Conservation (phyloP, 1,140 invertebrate species). For the Temnothorax curvispinosus region DNA sequence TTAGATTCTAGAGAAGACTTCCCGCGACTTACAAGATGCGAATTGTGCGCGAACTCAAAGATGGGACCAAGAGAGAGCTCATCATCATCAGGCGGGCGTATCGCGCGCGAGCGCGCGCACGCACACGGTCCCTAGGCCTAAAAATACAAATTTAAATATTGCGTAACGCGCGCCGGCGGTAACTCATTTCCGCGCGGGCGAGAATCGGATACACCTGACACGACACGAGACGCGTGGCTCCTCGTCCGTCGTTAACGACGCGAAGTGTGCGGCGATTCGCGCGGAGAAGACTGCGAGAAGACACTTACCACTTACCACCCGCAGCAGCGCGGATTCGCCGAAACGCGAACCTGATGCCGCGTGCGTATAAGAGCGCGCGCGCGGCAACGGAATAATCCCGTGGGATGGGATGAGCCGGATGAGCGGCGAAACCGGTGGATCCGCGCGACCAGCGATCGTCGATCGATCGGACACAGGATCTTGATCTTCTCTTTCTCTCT, state of each 20-base stretch:
- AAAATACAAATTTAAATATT: constrained; percentile 62
- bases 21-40: neutral
- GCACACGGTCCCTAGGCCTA: constrained; percentile 7
- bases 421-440: too few relatives aligned
- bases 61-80: neutral
- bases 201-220: neutral
- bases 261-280: too few relatives aligned
- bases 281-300: too few relatives aligned
- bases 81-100: neutral
- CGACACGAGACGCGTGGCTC: neutral
- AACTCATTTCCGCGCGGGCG: constrained; percentile 34
- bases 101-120: neutral
- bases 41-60: neutral
- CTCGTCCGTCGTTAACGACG: too few relatives aligned
- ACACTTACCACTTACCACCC: too few relatives aligned
- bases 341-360: too few relatives aligned
- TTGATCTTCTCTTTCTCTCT: neutral
- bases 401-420: too few relatives aligned
- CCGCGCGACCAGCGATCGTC: neutral
- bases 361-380: too few relatives aligned
- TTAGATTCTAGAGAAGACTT: neutral
- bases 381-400: too few relatives aligned
- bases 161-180: constrained; percentile 25
- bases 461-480: neutral
- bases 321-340: too few relatives aligned